A percentile compares a stretch with the other conserved stretches of the same genome.
Evolutionary conservation across 2,888 invertebrate species (phyloP).

Genomic region (Asteroscopus sphinx): DNA sequence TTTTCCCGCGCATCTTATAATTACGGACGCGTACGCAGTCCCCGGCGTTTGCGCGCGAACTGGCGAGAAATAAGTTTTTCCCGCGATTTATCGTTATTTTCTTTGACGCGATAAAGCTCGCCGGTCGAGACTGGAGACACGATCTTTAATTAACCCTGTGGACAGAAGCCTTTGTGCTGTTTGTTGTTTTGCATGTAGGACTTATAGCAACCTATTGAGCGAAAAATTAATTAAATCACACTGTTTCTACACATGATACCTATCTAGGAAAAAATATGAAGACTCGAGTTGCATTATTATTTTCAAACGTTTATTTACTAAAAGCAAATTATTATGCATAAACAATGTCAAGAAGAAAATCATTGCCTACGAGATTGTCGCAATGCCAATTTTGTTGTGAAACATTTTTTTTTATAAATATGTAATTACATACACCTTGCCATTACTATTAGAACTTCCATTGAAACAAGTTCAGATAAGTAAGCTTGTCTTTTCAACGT

Average conservation of each 20-base stretch:
- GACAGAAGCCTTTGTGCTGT: conserved; percentile 34
- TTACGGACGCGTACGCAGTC: conserved; percentile 31
- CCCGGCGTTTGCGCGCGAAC: conserved; percentile 52
- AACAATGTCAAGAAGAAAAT: conserved; percentile 17
- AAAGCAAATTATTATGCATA: not conserved
- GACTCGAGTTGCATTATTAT: not conserved
- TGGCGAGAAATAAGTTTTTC: conserved; percentile 45
- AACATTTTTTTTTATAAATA: not conserved
- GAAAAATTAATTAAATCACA: not conserved
- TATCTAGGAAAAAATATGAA: not conserved
- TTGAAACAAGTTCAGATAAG: too few relatives aligned
- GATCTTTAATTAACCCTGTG: conserved; percentile 39
- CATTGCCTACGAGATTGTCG: conserved; percentile 31
- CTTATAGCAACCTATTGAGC: not conserved
- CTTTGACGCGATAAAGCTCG: conserved; percentile 45
- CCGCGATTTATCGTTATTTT: conserved; percentile 47
- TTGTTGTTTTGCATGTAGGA: not conserved
- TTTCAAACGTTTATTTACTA: not conserved
- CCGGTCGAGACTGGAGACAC: conserved; percentile 2
- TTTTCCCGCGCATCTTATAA: conserved; percentile 44
- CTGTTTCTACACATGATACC: not conserved
- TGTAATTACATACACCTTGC: not conserved
- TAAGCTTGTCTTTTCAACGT: too few relatives aligned
- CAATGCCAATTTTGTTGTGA: not conserved
- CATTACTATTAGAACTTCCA: not conserved